phyloP scores from a whole-genome alignment of 1,140 invertebrate genomes.

The Dendroctonus ponderosae region DNA sequence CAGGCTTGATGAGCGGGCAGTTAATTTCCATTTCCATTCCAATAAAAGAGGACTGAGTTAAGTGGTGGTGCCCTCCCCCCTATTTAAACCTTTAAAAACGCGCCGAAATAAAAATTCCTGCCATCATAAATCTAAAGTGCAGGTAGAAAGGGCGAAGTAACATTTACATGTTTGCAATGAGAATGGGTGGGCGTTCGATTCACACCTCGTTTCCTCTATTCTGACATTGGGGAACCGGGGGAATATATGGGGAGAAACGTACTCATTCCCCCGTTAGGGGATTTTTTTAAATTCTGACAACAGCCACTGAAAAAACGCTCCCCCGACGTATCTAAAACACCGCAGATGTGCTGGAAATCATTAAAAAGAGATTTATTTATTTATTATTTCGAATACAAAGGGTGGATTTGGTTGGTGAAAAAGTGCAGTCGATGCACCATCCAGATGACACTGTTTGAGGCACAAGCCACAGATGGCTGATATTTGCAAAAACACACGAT shows the following conservation, averaged over 20 bases:
- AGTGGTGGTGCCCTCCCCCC: too few species aligned
- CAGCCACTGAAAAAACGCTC: too few species aligned
- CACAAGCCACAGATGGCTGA: not conserved
- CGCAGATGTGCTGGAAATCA: constrained; percentile 17
- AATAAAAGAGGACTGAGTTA: too few species aligned
- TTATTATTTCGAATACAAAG: constrained; percentile 7
- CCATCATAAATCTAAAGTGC: constrained; percentile 32
- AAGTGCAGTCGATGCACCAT: constrained; percentile 9
- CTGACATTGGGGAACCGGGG: not conserved
- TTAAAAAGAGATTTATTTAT: constrained; percentile 26
- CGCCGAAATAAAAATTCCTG: constrained; percentile 29
- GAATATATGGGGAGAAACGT: not conserved
- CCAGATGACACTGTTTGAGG: not conserved
- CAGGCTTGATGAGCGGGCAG: too few species aligned
- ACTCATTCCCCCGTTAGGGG: too few species aligned
- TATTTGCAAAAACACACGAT: not conserved
- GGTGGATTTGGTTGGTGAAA: constrained; percentile 9
- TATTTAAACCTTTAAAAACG: constrained; percentile 9
- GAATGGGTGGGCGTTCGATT: constrained; percentile 17
- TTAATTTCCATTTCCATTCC: too few species aligned
- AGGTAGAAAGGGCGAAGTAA: constrained; percentile 32
- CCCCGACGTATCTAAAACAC: not conserved
- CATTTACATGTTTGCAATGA: constrained; percentile 32
- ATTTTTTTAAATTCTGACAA: too few species aligned
- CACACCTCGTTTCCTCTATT: constrained; percentile 26